Evolutionary conservation across 2,113 vertebrate genomes (phyloP).

Genomic region (Laticauda laticaudata): DNA sequence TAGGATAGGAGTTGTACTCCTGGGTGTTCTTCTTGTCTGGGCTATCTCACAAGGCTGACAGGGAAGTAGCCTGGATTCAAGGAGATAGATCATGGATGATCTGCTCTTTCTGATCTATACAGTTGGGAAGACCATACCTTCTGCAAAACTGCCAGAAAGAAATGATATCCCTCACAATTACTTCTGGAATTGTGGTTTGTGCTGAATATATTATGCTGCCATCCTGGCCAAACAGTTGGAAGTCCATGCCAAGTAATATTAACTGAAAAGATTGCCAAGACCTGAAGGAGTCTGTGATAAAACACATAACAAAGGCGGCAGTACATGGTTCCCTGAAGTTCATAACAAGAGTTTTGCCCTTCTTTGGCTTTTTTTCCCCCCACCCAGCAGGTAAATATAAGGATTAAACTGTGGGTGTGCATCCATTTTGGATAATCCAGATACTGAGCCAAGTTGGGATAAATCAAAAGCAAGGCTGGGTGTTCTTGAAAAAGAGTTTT

Average conservation of each 20-base stretch:
- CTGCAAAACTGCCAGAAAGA: neutral
- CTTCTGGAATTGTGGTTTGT: neutral
- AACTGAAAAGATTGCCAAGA: conserved; percentile 33
- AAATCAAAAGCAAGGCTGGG: neutral
- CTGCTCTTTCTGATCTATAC: neutral
- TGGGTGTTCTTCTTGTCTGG: neutral
- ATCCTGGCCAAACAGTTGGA: conserved; percentile 44
- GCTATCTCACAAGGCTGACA: neutral
- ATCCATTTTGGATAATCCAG: neutral
- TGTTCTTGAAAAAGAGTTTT: neutral
- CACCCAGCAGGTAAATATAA: conserved; percentile 28
- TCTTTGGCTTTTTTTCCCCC: conserved; percentile 23
- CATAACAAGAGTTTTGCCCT: conserved; percentile 42
- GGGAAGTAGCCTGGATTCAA: neutral
- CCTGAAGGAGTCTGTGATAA: neutral
- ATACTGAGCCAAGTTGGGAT: neutral
- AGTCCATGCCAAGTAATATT: conserved; percentile 41
- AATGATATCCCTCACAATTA: neutral
- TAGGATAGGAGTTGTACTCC: neutral
- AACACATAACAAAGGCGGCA: conserved; percentile 13
- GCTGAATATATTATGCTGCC: neutral
- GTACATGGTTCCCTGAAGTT: conserved; percentile 45
- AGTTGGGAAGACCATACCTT: neutral
- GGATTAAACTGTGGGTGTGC: conserved; percentile 4
- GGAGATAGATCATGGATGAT: neutral